Percentiles rank a stretch among this genome's conserved stretches.
Evolutionary conservation across 2,113 vertebrate genomes (phyloP).

Genomic region (Lepidothrix coronata): DNA sequence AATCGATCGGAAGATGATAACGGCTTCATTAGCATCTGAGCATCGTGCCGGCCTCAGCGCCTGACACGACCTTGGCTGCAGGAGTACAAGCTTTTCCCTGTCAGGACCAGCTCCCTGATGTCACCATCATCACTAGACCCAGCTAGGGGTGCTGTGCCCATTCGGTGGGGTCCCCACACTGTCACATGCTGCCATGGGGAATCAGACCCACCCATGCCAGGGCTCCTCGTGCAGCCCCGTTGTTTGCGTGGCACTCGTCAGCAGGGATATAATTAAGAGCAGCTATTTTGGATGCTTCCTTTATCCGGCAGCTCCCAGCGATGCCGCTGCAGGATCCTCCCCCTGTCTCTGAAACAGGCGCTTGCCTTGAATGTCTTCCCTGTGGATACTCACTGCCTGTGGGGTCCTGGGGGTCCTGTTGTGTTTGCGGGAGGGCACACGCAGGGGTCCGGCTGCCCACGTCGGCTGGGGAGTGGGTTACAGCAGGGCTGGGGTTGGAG

Average conservation of each 20-base stretch:
- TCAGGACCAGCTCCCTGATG: not conserved
- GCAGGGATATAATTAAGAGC: constrained; percentile 60
- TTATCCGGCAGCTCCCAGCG: constrained; percentile 34
- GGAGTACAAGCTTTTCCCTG: constrained; percentile 3
- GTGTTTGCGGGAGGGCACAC: not conserved
- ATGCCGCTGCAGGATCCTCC: constrained; percentile 43
- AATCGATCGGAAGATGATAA: constrained; percentile 56
- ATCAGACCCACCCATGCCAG: not conserved
- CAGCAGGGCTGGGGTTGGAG: not conserved
- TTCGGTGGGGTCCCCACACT: fast-evolving
- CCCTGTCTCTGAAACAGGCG: not conserved
- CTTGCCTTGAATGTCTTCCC: not conserved
- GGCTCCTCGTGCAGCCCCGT: not conserved
- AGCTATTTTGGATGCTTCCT: constrained; percentile 63
- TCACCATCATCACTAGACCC: not conserved
- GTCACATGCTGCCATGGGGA: fast-evolving
- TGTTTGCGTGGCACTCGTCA: constrained; percentile 30
- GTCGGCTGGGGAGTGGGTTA: not conserved
- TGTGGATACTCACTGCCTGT: not conserved
- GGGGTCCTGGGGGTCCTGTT: not conserved
- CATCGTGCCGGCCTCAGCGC: not conserved
- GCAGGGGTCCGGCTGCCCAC: not conserved
- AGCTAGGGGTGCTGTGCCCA: not conserved
- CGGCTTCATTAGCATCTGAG: constrained; percentile 59
- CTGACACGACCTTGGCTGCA: constrained; percentile 54